Percentiles rank a stretch among this genome's conserved stretches.
These are phyloP conservation scores for Drosophila histrio DNA, from an alignment of 2,888 invertebrate species.

Conservation along the genomic window DNA sequence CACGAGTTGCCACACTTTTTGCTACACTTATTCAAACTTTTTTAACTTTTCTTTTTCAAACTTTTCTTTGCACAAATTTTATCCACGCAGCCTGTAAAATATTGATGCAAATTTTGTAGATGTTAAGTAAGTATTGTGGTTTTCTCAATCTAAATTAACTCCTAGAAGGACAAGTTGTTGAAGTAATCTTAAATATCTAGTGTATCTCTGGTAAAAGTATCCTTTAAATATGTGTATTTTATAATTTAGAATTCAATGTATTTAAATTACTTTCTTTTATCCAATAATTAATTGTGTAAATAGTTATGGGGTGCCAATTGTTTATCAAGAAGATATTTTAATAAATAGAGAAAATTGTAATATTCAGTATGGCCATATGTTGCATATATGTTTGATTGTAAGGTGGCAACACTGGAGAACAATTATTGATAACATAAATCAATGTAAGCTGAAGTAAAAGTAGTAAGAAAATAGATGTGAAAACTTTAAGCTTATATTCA, in stretches of 20 bases:
- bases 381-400: too few relatives aligned
- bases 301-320: too few relatives aligned
- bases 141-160: background rate
- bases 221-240: background rate
- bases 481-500: too few relatives aligned
- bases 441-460: too few relatives aligned
- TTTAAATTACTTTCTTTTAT: background rate
- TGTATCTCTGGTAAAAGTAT: background rate
- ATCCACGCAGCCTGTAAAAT: slow-evolving; percentile 10
- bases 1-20: slow-evolving; percentile 14
- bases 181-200: background rate
- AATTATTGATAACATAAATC: too few relatives aligned
- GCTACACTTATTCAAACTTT: slow-evolving; percentile 9
- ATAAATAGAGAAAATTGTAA: too few relatives aligned
- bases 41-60: background rate
- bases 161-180: background rate
- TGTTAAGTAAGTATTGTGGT: background rate
- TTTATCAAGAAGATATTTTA: too few relatives aligned
- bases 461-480: too few relatives aligned
- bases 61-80: background rate
- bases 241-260: background rate
- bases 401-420: too few relatives aligned
- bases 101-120: background rate
- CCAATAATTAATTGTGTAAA: too few relatives aligned
- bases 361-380: too few relatives aligned